Evolutionary conservation across 2,888 invertebrate genomes (phyloP), one percentile per base, ranked within the genome.

Genomic region (Chymomyza procnemis): DNA sequence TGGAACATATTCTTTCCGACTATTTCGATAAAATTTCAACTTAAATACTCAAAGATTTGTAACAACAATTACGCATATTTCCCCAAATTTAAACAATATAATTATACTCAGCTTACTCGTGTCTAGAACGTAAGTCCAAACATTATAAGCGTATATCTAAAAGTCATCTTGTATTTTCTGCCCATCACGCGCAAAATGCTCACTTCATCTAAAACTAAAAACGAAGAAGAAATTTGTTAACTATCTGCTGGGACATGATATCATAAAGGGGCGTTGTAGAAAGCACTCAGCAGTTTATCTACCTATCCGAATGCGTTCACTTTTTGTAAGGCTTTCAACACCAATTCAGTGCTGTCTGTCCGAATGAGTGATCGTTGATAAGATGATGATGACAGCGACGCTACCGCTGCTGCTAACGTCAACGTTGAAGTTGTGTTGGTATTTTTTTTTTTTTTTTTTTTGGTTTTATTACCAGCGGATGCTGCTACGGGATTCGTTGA

Each of bases 331-430:
- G 68, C 68, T 70, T 69, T 80, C 73, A 75, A 55, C 70, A 56
- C 56, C 56, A 56, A n/a, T 8, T 41, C 34, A 1, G 34, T 41
- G 12, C 34, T 6, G 34, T 41, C 34, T 2, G 12, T 41, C 18
- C 54, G 54, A 54, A 30, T 26, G 30, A 56, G 67, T 67, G 71
- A 83, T 73, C 67, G 75, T 78, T 84, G 82, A 80, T 80, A 85
- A 80, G 82, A 81, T 76, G 85, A 64, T 77, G 72, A 60, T 16
- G 59, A 66, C 59, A 61, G 16, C 26, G 8, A 52, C 14, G 61
- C 34, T 41, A 12, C 34, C 34, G 34, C 34, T 41, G 9, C 12
- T 12, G 12, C 12, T 41, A 19, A 52, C 52, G 21, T 59, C 47
- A 21, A 16, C 9, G 14, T 47, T n/a, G 48, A 19, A 18, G 48